phyloP scores from a whole-genome alignment of 1,140 invertebrate genomes.

The Hyles vespertilio region DNA sequence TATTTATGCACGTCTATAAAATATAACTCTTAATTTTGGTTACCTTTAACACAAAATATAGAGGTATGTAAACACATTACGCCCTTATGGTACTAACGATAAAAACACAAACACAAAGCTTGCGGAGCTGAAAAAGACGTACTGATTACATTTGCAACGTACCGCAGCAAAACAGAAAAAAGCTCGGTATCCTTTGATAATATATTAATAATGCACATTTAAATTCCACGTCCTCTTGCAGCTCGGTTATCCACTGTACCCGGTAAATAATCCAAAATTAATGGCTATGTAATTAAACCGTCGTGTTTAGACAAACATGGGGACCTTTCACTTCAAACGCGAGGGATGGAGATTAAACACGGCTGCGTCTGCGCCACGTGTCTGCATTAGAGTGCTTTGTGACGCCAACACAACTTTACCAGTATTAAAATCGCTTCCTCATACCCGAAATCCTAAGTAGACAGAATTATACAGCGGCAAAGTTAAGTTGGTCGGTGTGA shows the following conservation, averaged over 20 bases:
- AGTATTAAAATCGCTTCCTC: background rate
- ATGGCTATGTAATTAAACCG: slow-evolving; percentile 66
- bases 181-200: background rate
- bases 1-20: too few relatives aligned
- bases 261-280: slow-evolving; percentile 67
- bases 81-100: too few relatives aligned
- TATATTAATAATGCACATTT: background rate
- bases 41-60: too few relatives aligned
- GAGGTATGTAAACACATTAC: too few relatives aligned
- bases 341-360: slow-evolving; percentile 55
- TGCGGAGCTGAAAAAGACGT: too few relatives aligned
- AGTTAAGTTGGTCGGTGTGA: slow-evolving; percentile 31
- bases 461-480: slow-evolving; percentile 4
- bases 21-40: too few relatives aligned
- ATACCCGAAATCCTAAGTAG: slow-evolving; percentile 15
- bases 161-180: too few relatives aligned
- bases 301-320: slow-evolving; percentile 61
- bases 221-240: background rate
- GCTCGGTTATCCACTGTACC: background rate
- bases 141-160: too few relatives aligned
- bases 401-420: slow-evolving; percentile 13
- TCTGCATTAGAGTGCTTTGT: slow-evolving; percentile 45
- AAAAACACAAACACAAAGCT: too few relatives aligned
- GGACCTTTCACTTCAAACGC: slow-evolving; percentile 59
- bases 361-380: slow-evolving; percentile 65